Evolutionary conservation across 2,888 invertebrate genomes (phyloP), one percentile per base, ranked within the genome.

Genomic region (Hyppa rectilinea): DNA sequence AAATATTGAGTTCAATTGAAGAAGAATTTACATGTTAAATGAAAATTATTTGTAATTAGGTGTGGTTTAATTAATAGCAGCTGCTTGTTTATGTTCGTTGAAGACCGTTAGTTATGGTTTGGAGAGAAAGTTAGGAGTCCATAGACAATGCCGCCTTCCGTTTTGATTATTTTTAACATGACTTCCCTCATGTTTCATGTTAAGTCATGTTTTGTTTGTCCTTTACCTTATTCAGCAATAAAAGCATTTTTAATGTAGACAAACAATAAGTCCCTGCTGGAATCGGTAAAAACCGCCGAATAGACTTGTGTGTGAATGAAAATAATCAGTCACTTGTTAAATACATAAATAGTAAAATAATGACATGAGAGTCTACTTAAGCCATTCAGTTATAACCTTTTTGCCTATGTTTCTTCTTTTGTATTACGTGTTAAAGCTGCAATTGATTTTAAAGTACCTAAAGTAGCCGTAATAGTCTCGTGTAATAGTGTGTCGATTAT

Each of bases 11-110:
- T 72, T 66, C 79, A 72, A 82, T 78, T 72, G 78, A 61, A 52
- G 59, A 82, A 75, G 59, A 79, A 79, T 80, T 82, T 79, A 80
- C 80, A 80, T 75, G 62, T 73, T 75, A 76, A 82, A 71, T 71
- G 71, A 64, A 80, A 80, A 75, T 80, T 52, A 81, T 81, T 81
- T 64, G 70, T 78, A 78, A 78, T 78, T 77, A 64, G 81, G 62
- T 77, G 77, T 70, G 70, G 81, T 60, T 78, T 76, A 77, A 78
- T 78, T 81, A 61, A 47, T 52, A 34, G 23, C 82, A 82, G 78
- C 81, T 78, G 78, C 71, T 81, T 49, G 70, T 77, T 61, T 81
- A 55, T 69, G 45, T 36, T 61, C 40, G 45, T 60, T 45, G 10
- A 3, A 20, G 45, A 58, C 61, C 50, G 73, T 75, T 78, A 79